These are phyloP conservation scores for Bedellia somnulentella DNA, from an alignment of 2,888 invertebrate genomes.

Conservation along the genomic window DNA sequence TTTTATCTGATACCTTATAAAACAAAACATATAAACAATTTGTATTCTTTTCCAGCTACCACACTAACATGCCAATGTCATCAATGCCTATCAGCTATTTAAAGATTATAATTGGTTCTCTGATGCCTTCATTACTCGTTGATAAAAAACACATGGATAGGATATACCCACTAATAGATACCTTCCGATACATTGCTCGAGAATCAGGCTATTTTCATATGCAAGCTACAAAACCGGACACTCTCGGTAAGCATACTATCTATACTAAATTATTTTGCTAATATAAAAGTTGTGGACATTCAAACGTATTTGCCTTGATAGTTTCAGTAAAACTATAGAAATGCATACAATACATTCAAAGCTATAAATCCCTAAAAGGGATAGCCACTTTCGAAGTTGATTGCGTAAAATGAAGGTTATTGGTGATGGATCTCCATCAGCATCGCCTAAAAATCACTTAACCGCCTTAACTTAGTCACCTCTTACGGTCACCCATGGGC, in stretches of 20 bases:
- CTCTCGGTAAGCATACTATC: conserved; percentile 63
- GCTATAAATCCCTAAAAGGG: no score
- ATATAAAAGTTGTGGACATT: background rate
- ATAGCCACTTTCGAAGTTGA: no score
- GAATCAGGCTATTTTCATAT: conserved; percentile 71
- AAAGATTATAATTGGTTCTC: conserved; percentile 43
- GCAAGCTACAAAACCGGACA: conserved; percentile 84
- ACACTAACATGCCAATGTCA: conserved; percentile 66
- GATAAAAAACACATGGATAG: conserved; percentile 35
- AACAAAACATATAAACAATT: no score
- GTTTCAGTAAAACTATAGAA: no score
- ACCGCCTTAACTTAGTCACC: no score
- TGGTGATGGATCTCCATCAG: no score
- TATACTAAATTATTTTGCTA: background rate
- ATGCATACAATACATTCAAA: no score
- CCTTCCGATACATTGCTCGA: conserved; percentile 22
- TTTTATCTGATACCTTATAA: no score
- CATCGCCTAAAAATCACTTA: no score
- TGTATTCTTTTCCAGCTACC: conserved; percentile 50
- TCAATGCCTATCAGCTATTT: conserved; percentile 24
- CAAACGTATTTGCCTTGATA: background rate
- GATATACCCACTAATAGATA: conserved; percentile 52
- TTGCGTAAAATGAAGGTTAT: no score
- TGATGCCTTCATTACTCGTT: conserved; percentile 50
- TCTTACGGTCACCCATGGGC: no score